Conservation (phyloP, 2,888 invertebrate genomes). For the Erebia ligea region DNA sequence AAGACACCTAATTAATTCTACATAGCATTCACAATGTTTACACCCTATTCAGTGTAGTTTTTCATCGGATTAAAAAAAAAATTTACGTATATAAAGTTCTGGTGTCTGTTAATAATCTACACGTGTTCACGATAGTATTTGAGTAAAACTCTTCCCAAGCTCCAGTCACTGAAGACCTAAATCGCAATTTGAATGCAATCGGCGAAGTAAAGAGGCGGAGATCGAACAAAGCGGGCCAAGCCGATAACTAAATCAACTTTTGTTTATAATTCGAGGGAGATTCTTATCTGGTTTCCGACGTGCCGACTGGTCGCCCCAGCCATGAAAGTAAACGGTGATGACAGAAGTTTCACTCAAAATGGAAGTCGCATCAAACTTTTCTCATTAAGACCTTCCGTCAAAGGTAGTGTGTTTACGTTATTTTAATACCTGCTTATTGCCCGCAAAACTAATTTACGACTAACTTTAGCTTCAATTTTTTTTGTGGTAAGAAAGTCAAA, state of each 20-base stretch:
- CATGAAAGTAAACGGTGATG: slow-evolving; percentile 73
- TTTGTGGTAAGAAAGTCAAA: background rate
- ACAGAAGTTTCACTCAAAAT: slow-evolving; percentile 79
- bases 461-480: slow-evolving; percentile 13
- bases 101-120: background rate
- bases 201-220: slow-evolving; percentile 59
- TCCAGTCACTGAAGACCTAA: slow-evolving; percentile 57
- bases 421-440: slow-evolving; percentile 69
- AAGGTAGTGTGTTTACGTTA: slow-evolving; percentile 78
- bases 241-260: slow-evolving; percentile 68
- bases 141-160: background rate
- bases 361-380: slow-evolving; percentile 80
- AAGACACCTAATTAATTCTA: background rate
- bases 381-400: slow-evolving; percentile 80
- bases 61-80: background rate
- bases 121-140: background rate
- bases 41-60: background rate
- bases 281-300: slow-evolving; percentile 63
- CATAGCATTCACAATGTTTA: background rate
- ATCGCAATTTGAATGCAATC: slow-evolving; percentile 70
- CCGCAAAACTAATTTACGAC: slow-evolving; percentile 60
- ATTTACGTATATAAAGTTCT: background rate
- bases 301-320: slow-evolving; percentile 55
- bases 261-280: slow-evolving; percentile 67
- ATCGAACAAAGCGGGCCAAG: slow-evolving; percentile 59